Base-by-base conservation (phyloP, 1,140 invertebrate genomes). In the Bradysia coprophila region DNA sequence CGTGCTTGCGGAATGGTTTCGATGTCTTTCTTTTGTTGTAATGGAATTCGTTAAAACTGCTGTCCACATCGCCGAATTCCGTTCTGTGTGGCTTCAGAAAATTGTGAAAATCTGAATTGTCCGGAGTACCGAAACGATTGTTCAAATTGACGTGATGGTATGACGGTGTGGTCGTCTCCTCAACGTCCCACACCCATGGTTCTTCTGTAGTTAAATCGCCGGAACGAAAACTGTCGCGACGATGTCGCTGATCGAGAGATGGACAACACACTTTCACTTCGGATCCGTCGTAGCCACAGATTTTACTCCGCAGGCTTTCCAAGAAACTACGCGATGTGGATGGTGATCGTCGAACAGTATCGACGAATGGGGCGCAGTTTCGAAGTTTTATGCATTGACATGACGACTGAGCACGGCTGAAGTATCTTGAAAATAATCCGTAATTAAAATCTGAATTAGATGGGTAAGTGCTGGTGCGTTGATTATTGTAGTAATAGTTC, bases 261-360 rank as follows among this genome's bases (percentile, higher is more conserved):
- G 56, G 46, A 43, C 65, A 68, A 45, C 66, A 68, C 0, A 67
- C 58, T 40, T 48, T 49, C 0, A 63, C 60, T 38, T 57, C 43
- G 3, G 15, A 38, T 0, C 54, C 53, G 4, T 59, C 48, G 31
- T 58, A 65, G 18, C 65, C 63, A 42, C 66, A 68, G 4, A 11
- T 19, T 39, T 23, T 19, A 13, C 33, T 33, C 11, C 24, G 22
- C 16, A 43, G 16, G n/a, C 28, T n/a, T n/a, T n/a, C n/a, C n/a
- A n/a, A n/a, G n/a, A n/a, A n/a, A n/a, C n/a, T n/a, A n/a, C n/a
- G n/a, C n/a, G n/a, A n/a, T n/a, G n/a, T n/a, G n/a, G n/a, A n/a
- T n/a, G n/a, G n/a, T n/a, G n/a, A n/a, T n/a, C n/a, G n/a, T n/a
- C n/a, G n/a, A n/a, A n/a, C n/a, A n/a, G n/a, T n/a, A n/a, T n/a